Base-by-base conservation (phyloP, 2,797 vertebrate species). In the Enoplosus armatus region DNA sequence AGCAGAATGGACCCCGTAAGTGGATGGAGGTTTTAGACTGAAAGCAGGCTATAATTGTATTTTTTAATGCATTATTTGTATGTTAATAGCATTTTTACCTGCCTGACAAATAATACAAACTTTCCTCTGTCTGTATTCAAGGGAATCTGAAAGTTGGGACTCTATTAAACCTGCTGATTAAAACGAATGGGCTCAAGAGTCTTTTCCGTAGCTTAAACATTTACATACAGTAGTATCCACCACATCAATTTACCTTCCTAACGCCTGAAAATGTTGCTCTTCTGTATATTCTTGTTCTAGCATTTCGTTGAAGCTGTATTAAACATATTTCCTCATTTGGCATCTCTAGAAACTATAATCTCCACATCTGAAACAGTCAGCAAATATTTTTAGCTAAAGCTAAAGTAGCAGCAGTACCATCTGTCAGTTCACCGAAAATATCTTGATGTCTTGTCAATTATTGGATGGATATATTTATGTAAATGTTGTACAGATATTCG, bases 21-120 rank as follows among this genome's bases (percentile, higher is more conserved):
- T 83, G 73, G 92, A 91, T 90, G 58, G 78, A 85, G 83, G 84
- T 87, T 92, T 92, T 68, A 90, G 85, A 89, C 72, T 79, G 62
- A 87, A 85, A 87, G 90, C 72, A 82, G 88, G 85, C 76, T 83
- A 74, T 93, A 93, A 94, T 93, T 93, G 81, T 74, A 91, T 95
- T 95, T 92, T 87, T 75, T 82, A 84, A 87, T 79, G 76, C 81
- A 79, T 88, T 68, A 90, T 92, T 91, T 74, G 69, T 80, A 89
- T 91, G 71, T 74, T 92, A 91, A 92, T 91, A 56, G 65, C 75
- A 78, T 85, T 86, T 85, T 80, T 85, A 88, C 79, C 73, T 71
- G 62, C 53, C 60, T 55, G 29, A 68, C 45, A 82, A 82, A 77
- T 39, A 78, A 51, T 14, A 45, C 16, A 76, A 75, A 75, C 71